Evolutionary conservation across 1,140 invertebrate genomes (phyloP), one percentile per base, ranked within the genome.

Genomic region (Neodiprion lecontei): DNA sequence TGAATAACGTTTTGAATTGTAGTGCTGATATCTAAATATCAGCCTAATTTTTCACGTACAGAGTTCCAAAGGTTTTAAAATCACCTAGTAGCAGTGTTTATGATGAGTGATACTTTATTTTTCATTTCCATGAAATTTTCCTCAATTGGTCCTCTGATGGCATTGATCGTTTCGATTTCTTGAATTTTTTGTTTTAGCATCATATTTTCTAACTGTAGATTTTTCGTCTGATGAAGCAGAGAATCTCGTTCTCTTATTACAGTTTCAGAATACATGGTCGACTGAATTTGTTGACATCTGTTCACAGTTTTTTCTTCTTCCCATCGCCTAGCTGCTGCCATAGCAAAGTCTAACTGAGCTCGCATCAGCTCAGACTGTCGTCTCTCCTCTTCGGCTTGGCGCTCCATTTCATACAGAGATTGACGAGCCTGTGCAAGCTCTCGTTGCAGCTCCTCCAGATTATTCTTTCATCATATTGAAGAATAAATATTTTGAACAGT

Each of bases 221-320:
- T 74, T 21, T 79, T 71, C 1, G 75, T 49, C 74, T 86, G 84
- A 10, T 84, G 69, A 0, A 81, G 53, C 14, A 87, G 76, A 50
- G 79, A 78, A 17, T 83, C 73, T 1, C 79, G 76, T 73, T 86
- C 82, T 50, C 79, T 82, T 17, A 77, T 8, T 5, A 80, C 48
- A 1, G 74, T 67, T 11, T 86, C 79, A 8, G 80, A 83, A 72
- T 84, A 83, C 2, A 85, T 75, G 73, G 80, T 75, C 9, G 84
- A 67, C 17, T 83, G 78, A 28, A 83, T 71, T 5, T 67, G 49
- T 23, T 85, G 79, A 8, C 79, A 78, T 73, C 80, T 80, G 66
- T 77, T 69, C 14, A 77, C 77, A 7, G 74, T 75, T 72, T 83
- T 87, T 72, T 87, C 85, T 61, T 85, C 80, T 72, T 87, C 82